phyloP scores from a whole-genome alignment of 2,888 invertebrate species.

The Drosophila leonis region DNA sequence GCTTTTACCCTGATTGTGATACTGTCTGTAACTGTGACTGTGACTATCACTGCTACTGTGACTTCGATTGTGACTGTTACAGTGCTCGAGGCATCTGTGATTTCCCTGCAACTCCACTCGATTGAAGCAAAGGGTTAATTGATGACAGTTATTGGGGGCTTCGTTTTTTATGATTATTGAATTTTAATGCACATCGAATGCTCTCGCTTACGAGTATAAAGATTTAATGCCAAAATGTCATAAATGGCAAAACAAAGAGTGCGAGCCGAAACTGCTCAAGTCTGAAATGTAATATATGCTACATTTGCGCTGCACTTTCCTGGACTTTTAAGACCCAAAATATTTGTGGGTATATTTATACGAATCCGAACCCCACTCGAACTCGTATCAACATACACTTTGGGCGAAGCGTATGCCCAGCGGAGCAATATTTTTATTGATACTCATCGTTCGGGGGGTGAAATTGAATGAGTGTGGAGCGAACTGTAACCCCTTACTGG shows the following conservation, averaged over 20 bases:
- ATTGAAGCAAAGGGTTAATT: conserved; percentile 58
- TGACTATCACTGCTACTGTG: conserved; percentile 3
- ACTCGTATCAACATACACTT: conserved; percentile 45
- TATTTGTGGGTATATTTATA: conserved; percentile 7
- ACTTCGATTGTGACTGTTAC: conserved; percentile 5
- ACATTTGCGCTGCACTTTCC: conserved; percentile 65
- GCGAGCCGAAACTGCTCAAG: conserved; percentile 33
- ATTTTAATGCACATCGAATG: conserved; percentile 83
- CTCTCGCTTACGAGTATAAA: conserved; percentile 62
- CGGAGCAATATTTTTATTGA: conserved; percentile 79
- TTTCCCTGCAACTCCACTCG: neutral
- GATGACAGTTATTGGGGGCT: conserved; percentile 26
- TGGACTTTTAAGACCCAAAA: conserved; percentile 24
- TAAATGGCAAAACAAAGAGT: conserved; percentile 46
- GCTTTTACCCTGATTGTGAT: too few relatives aligned
- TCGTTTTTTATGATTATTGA: conserved; percentile 82
- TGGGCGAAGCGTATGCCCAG: conserved; percentile 65
- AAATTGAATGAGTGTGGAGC: conserved; percentile 23
- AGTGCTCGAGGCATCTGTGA: neutral
- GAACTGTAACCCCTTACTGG: conserved; percentile 59
- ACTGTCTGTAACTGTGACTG: too few relatives aligned
- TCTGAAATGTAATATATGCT: conserved; percentile 40
- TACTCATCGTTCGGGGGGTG: conserved; percentile 51
- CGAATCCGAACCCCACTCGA: conserved; percentile 6
- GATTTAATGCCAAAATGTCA: conserved; percentile 75